Base-by-base conservation (phyloP, 2,888 invertebrate genomes). In the Eurytoma adleriae region DNA sequence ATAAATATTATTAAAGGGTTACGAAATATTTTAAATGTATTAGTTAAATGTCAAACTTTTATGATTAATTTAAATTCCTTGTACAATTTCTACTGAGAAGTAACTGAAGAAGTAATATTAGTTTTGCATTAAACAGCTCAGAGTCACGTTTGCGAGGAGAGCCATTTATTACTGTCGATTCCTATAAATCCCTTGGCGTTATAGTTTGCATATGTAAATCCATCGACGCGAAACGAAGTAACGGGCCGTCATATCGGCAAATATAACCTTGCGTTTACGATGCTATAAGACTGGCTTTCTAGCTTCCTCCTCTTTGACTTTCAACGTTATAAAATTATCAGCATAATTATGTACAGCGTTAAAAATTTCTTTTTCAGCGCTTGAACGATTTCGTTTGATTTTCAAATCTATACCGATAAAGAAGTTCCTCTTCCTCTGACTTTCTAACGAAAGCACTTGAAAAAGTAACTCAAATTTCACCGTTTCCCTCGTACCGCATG, bases 191-290 rank as follows among this genome's bases (percentile, higher is more conserved):
- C 24, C 59, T 13, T 24, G 18, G 20, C 4, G 12, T 40, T 14
- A 27, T 1, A 61, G 54, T 61, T 61, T 24, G 24, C 27, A 16
- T 13, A 48, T 16, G 18, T 16, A 73, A 64, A 64, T 73, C 20
- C 62, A 64, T 64, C 72, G 64, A 73, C 30, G 64, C 72, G 24
- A 18, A 52, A 52, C 62, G 54, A 12, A 57, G 13, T 18, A 62
- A 54, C 30, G 52, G 30, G 24, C 52, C n/a, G 50, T 72, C 61
- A 16, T 50, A 18, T n/a, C 27, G 18, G 13, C 72, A 40, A 48
- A 70, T 40, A 70, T 54, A 54, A 54, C 4, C 20, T 57, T 13
- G 24, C 52, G 30, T 72, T 72, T 64, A 72, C 72, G 54, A 62
- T 48, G 57, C 57, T 10, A 4, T 69, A n/a, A n/a, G 30, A 2